These are phyloP conservation scores for Lamellibrachia luymesi DNA, from an alignment of 1,140 invertebrate genomes.

Conservation along the genomic window DNA sequence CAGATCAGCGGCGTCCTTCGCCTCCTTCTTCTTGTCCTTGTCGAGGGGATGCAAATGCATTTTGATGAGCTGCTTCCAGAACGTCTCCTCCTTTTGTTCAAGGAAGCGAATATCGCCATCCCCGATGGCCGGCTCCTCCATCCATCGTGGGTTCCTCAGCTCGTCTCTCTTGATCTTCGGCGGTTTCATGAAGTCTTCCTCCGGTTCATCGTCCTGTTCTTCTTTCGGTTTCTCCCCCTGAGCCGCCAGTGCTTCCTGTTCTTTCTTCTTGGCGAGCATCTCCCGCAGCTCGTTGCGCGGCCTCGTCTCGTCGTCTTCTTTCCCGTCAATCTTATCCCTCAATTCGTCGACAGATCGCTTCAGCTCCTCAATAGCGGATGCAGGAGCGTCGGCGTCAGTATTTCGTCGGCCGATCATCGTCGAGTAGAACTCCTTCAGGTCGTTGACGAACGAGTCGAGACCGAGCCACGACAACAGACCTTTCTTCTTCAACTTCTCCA, in stretches of 20 bases:
- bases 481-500: constrained; percentile 35
- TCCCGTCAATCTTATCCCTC: constrained; percentile 11
- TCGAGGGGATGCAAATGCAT: constrained; percentile 93
- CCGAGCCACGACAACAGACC: neutral
- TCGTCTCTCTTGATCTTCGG: constrained; percentile 7
- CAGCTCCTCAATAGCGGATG: constrained; percentile 33
- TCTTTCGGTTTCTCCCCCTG: constrained; percentile 10
- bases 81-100: constrained; percentile 8
- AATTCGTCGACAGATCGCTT: constrained; percentile 35
- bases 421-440: constrained; percentile 8
- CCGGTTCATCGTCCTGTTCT: neutral
- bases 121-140: constrained; percentile 16
- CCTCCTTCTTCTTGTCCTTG: constrained; percentile 88
- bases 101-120: constrained; percentile 14
- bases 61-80: constrained; percentile 40
- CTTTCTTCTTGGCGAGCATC: constrained; percentile 18
- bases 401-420: neutral
- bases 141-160: constrained; percentile 11
- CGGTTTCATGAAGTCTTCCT: neutral
- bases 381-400: constrained; percentile 16
- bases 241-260: neutral
- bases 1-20: constrained; percentile 74
- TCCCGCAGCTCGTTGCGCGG: constrained; percentile 10
- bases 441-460: constrained; percentile 2
- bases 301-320: neutral